Conservation (phyloP, 2,113 vertebrate species). For the Numenius arquata region DNA sequence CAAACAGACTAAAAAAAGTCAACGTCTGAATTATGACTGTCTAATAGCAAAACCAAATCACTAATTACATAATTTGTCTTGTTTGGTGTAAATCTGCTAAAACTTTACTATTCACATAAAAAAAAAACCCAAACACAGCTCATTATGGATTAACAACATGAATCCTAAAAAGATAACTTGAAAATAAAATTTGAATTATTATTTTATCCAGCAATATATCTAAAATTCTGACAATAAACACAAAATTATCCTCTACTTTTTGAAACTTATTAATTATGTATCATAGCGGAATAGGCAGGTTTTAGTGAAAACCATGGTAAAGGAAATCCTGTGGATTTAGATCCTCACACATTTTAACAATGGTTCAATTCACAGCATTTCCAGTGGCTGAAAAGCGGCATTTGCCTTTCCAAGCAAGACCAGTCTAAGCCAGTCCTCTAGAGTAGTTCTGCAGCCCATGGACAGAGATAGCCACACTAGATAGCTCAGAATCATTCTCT, state of each 20-base stretch:
- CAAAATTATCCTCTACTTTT: not conserved
- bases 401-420: not conserved
- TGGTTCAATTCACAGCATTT: not conserved
- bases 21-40: not conserved
- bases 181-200: too few relatives aligned
- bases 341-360: not conserved
- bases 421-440: not conserved
- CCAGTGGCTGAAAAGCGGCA: not conserved
- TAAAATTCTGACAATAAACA: not conserved
- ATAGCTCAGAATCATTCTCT: not conserved
- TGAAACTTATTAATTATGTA: not conserved
- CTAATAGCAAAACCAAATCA: not conserved
- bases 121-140: not conserved
- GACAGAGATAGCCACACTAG: not conserved
- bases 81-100: not conserved
- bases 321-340: not conserved
- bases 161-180: not conserved
- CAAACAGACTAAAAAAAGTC: not conserved
- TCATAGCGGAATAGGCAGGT: not conserved
- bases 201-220: not conserved
- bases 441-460: not conserved
- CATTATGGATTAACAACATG: not conserved
- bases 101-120: not conserved
- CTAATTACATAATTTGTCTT: not conserved
- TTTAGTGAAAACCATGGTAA: not conserved